Percentiles rank a stretch among this genome's conserved stretches.
phyloP scores from a whole-genome alignment of 92 coral and sea anemone genomes.

The Porites lobata region DNA sequence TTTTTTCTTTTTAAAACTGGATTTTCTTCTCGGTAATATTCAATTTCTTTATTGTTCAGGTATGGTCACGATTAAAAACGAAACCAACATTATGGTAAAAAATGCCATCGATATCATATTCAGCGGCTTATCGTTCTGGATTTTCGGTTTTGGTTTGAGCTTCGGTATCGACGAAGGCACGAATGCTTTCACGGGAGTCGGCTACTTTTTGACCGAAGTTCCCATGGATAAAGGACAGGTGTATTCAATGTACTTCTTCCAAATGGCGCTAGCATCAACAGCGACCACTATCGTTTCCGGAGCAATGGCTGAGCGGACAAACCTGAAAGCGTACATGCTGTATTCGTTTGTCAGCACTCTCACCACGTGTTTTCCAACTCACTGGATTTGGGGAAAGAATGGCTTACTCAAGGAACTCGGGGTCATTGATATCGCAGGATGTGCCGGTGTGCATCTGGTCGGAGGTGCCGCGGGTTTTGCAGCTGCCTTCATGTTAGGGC shows the following conservation, averaged over 20 bases:
- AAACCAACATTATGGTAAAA: conserved; percentile 75
- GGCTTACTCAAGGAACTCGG: conserved; percentile 79
- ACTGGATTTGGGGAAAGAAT: conserved; percentile 81
- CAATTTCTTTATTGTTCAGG: conserved; percentile 16
- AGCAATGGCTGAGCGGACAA: conserved; percentile 81
- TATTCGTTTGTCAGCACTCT: conserved; percentile 80
- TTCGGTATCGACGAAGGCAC: conserved; percentile 72
- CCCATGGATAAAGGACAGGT: conserved; percentile 48
- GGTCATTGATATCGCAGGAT: conserved; percentile 78
- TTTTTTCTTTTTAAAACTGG: no score
- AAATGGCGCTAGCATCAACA: conserved; percentile 80
- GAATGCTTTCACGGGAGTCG: conserved; percentile 72
- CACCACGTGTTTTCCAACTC: conserved; percentile 79
- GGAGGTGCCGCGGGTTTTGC: conserved; percentile 96
- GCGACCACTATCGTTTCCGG: conserved; percentile 85
- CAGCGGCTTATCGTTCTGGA: conserved; percentile 74
- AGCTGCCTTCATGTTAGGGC: conserved; percentile 88
- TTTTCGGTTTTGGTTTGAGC: conserved; percentile 73
- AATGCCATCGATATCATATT: conserved; percentile 78
- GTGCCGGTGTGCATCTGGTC: conserved; percentile 78
- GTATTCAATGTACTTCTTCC: conserved; percentile 78
- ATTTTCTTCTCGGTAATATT: not conserved
- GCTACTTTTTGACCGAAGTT: conserved; percentile 69
- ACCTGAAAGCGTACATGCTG: conserved; percentile 74
- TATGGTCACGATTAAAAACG: conserved; percentile 71